Evolutionary conservation across 2,888 invertebrate species (phyloP).

Genomic region (Cheilosia vulpina): DNA sequence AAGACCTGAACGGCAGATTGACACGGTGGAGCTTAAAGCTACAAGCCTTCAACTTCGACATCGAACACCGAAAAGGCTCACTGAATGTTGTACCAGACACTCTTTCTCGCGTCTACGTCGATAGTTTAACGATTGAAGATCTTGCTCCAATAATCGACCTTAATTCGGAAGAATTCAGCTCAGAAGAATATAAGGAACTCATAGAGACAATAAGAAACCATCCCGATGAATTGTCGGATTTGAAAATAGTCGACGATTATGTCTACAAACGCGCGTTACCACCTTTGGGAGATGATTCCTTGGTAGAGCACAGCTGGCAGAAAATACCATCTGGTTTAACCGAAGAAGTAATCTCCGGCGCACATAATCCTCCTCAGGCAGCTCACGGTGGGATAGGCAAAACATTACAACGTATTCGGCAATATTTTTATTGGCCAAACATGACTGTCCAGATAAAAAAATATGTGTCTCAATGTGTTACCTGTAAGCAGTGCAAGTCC

Average conservation of each 20-base stretch:
- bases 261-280: not conserved
- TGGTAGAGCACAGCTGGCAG: constrained; percentile 4
- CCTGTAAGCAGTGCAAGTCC: not conserved
- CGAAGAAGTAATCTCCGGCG: not conserved
- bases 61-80: constrained; percentile 76
- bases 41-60: constrained; percentile 13
- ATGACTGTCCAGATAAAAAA: not conserved
- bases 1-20: no score
- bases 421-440: constrained; percentile 18
- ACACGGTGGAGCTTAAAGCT: no score
- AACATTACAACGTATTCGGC: constrained; percentile 5
- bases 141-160: constrained; percentile 4
- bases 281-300: not conserved
- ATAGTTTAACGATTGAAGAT: not conserved
- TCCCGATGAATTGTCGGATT: not conserved
- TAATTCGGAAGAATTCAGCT: not conserved
- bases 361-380: constrained; percentile 35
- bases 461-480: no score
- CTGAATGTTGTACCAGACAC: not conserved
- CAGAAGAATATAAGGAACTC: not conserved
- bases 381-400: constrained; percentile 47
- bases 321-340: constrained; percentile 20
- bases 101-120: not conserved
- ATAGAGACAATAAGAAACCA: not conserved
- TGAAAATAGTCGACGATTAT: not conserved